A percentile compares a stretch with the other conserved stretches of the same genome.
phyloP scores from a whole-genome alignment of 2,797 vertebrate genomes.

The Philypnodon macrostomus region DNA sequence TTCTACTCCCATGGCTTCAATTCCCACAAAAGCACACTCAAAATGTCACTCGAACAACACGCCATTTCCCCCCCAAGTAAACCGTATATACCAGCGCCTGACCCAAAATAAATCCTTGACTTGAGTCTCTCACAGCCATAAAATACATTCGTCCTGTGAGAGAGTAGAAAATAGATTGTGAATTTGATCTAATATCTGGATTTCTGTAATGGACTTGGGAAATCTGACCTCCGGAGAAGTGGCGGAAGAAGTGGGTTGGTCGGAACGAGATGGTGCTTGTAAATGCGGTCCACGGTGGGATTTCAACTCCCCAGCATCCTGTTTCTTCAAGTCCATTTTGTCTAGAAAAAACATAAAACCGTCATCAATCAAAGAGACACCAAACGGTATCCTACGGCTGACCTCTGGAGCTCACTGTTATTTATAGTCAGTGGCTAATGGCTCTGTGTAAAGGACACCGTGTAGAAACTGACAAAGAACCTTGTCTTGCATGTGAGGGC shows the following conservation, averaged over 20 bases:
- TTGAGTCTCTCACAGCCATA: conserved; percentile 2
- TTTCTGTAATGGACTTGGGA: conserved; percentile 25
- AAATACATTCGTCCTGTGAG: neutral
- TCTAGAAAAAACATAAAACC: conserved; percentile 34
- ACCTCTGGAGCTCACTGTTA: conserved; percentile 27
- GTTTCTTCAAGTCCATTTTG: conserved; percentile 42
- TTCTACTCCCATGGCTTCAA: conserved; percentile 11
- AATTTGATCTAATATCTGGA: conserved; percentile 21
- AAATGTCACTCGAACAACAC: conserved; percentile 9
- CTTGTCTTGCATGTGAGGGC: neutral
- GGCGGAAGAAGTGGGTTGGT: conserved; percentile 33
- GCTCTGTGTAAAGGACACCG: conserved; percentile 24
- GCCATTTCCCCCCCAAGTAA: conserved; percentile 10
- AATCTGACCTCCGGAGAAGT: conserved; percentile 44
- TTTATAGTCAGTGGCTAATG: conserved; percentile 39
- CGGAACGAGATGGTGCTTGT: conserved; percentile 29
- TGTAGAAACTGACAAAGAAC: conserved; percentile 18
- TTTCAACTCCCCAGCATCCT: conserved; percentile 64
- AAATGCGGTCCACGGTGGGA: conserved; percentile 28
- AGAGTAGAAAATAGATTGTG: conserved; percentile 12
- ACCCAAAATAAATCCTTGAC: conserved; percentile 18
- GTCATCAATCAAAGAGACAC: conserved; percentile 24
- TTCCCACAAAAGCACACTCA: conserved; percentile 13
- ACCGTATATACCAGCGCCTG: conserved; percentile 8
- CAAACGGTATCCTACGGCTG: conserved; percentile 21